Evolutionary conservation across 2,888 invertebrate genomes (phyloP), one percentile per base, ranked within the genome.

Genomic region (Mythimna vitellina): DNA sequence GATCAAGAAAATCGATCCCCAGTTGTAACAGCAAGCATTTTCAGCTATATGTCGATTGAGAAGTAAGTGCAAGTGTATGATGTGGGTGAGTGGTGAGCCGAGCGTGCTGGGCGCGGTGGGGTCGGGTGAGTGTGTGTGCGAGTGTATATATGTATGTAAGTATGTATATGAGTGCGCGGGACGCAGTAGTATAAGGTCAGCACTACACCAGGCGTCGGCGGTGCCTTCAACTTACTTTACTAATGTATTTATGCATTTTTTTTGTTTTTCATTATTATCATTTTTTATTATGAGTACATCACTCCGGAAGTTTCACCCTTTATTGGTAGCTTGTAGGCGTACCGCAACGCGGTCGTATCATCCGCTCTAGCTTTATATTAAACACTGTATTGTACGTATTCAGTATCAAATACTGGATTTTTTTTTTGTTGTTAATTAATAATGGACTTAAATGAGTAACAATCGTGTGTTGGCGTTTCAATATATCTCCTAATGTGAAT

Each of bases 241-340:
- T 90, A 90, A 91, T 91, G 89, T 92, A 92, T 93, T 93, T 93
- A 91, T 91, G 91, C 91, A 92, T 93, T 92, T 93, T 90, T 86
- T 86, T 85, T 85, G 75, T 83, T 91, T 81, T 88, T 88, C 84
- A 84, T 89, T 87, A 86, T 81, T 82, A 85, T 87, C 74, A 81
- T 87, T 86, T 89, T 87, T 84, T 88, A 86, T 78, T 84, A 82
- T 85, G 83, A 86, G 78, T 85, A 84, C 88, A 88, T 85, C 89
- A 87, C 86, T 74, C 84, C 86, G 66, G 84, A 78, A 82, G 83
- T 91, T 91, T 92, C 92, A 92, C 92, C 92, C 80, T 92, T 90
- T 91, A 91, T 91, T 92, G 91, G 91, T 92, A 91, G 92, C 91
- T 92, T 87, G 85, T 78, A 70, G 75, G 78, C 82, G 88, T 85